Percentiles rank a stretch among this genome's conserved stretches.
Conservation (phyloP, 2,797 vertebrate genomes). For the Melanotaenia trifasciata region DNA sequence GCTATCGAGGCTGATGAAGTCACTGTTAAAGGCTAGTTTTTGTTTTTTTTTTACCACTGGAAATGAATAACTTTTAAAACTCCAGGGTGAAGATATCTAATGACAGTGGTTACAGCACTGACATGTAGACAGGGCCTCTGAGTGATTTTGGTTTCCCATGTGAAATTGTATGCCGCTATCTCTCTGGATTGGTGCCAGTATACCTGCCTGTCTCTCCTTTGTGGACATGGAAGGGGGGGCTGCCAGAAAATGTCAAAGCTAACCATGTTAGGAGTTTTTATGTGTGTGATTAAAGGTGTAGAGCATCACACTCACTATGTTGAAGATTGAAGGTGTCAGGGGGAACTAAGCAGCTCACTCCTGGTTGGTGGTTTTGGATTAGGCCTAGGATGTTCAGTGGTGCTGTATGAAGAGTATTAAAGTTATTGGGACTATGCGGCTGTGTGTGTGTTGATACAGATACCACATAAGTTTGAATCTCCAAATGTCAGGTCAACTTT, state of each 20-base stretch:
- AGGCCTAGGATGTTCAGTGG: background rate
- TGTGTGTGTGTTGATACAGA: background rate
- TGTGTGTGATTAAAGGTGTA: background rate
- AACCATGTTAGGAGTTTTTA: too few relatives aligned
- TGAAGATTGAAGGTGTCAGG: background rate
- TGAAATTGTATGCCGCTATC: too few relatives aligned
- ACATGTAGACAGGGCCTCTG: too few relatives aligned
- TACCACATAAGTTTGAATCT: background rate
- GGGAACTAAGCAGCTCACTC: background rate
- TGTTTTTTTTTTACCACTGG: background rate
- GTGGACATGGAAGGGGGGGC: too few relatives aligned
- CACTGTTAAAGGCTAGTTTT: background rate
- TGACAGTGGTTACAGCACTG: too few relatives aligned
- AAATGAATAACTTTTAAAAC: too few relatives aligned
- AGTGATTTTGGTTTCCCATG: too few relatives aligned
- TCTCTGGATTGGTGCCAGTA: too few relatives aligned
- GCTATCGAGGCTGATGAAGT: background rate
- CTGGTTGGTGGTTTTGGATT: background rate
- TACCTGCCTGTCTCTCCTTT: too few relatives aligned
- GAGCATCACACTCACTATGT: background rate
- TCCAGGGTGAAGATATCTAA: too few relatives aligned
- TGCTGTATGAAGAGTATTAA: background rate
- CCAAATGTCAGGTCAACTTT: background rate
- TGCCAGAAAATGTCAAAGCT: too few relatives aligned
- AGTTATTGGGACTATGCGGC: background rate